phyloP scores from a whole-genome alignment of 2,888 invertebrate genomes.

The Scaptomyza polygonia region DNA sequence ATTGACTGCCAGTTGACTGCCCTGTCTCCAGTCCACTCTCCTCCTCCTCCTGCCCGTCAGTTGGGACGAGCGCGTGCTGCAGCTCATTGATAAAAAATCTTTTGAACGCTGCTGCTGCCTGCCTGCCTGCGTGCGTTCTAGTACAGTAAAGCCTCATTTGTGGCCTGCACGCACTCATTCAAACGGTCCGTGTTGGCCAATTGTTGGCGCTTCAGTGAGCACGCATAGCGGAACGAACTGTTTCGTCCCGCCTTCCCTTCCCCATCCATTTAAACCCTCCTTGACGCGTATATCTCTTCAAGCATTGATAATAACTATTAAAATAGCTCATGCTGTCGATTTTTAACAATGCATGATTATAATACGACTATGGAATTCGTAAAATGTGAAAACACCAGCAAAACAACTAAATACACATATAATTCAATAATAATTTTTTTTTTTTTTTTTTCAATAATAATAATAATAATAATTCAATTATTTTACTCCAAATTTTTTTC shows the following conservation, averaged over 20 bases:
- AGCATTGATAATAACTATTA: slow-evolving; percentile 5
- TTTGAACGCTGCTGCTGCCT: slow-evolving; percentile 23
- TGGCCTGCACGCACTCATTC: slow-evolving; percentile 36
- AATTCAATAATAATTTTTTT: slow-evolving; percentile 1
- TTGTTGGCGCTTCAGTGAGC: slow-evolving; percentile 57
- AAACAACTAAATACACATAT: not conserved
- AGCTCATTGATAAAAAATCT: slow-evolving; percentile 70
- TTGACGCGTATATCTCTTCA: not conserved
- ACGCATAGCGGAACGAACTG: slow-evolving; percentile 51
- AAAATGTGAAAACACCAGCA: not conserved
- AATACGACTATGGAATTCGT: not conserved
- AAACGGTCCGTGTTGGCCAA: slow-evolving; percentile 41
- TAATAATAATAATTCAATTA: too few relatives aligned
- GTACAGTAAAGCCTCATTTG: slow-evolving; percentile 62
- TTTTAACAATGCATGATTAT: not conserved
- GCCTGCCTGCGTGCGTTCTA: slow-evolving; percentile 33
- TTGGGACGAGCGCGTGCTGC: slow-evolving; percentile 65
- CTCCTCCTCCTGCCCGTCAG: slow-evolving; percentile 28
- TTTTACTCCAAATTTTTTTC: not conserved
- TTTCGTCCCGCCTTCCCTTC: not conserved
- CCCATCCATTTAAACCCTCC: not conserved
- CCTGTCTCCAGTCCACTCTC: slow-evolving; percentile 5
- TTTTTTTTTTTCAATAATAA: too few relatives aligned
- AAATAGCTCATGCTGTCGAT: slow-evolving; percentile 7
- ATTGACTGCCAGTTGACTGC: slow-evolving; percentile 58